A percentile compares a stretch with the other conserved stretches of the same genome.
These are phyloP conservation scores for Tinamus major DNA, from an alignment of 2,797 vertebrate species.

Conservation along the genomic window DNA sequence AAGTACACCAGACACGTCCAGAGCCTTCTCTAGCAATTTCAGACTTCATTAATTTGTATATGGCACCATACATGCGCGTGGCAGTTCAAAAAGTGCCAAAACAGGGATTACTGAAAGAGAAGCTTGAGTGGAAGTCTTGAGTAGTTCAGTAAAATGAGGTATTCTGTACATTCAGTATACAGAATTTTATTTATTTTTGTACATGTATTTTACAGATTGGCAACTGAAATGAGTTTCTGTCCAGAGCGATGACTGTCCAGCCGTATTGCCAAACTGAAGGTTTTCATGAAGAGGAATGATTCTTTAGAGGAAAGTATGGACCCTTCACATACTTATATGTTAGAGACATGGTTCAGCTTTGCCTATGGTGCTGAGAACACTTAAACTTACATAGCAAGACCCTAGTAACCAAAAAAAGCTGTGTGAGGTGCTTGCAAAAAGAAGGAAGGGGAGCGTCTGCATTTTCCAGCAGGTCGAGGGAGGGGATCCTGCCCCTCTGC, in stretches of 20 bases:
- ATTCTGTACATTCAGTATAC: background rate
- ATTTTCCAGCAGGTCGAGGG: too few species aligned
- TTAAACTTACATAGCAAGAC: background rate
- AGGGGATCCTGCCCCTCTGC: too few species aligned
- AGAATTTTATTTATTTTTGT: too few species aligned
- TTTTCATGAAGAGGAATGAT: background rate
- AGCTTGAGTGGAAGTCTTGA: background rate
- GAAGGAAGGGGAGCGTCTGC: background rate
- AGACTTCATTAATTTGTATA: background rate
- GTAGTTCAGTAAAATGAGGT: background rate
- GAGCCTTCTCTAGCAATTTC: background rate
- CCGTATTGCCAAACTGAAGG: background rate
- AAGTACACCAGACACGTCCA: background rate
- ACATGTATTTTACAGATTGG: background rate
- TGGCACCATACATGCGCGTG: accelerated
- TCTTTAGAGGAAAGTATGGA: background rate
- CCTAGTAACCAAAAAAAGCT: accelerated
- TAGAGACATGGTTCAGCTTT: background rate
- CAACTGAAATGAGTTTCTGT: background rate
- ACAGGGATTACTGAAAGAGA: background rate
- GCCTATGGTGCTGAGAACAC: accelerated
- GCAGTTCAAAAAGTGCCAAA: background rate
- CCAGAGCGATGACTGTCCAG: background rate
- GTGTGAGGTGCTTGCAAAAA: background rate
- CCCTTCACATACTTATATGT: accelerated